Conservation (phyloP, 2,888 invertebrate species). For the Reticulitermes lucifugus region DNA sequence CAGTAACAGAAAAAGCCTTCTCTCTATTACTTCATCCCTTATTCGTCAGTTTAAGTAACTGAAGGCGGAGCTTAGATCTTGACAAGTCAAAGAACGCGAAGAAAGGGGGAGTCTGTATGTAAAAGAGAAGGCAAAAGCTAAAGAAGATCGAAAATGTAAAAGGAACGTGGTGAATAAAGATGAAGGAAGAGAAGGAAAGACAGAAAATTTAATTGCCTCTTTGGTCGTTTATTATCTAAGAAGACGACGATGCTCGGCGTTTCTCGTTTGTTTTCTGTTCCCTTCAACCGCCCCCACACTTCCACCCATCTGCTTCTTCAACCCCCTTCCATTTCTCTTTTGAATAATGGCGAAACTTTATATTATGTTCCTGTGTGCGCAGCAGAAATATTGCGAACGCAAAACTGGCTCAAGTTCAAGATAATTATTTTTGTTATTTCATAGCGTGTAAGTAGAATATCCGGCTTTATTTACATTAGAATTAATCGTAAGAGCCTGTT, state of each 20-base stretch:
- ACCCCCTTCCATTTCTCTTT: slow-evolving; percentile 47
- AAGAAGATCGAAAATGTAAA: slow-evolving; percentile 4
- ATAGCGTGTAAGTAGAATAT: too few relatives aligned
- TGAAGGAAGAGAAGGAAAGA: slow-evolving; percentile 43
- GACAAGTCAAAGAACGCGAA: slow-evolving; percentile 39
- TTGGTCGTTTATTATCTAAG: slow-evolving; percentile 53
- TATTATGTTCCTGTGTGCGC: slow-evolving; percentile 39
- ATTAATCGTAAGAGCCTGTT: too few relatives aligned
- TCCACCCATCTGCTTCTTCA: slow-evolving; percentile 43
- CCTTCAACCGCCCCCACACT: slow-evolving; percentile 33
- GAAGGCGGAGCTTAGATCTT: slow-evolving; percentile 42
- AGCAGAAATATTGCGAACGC: slow-evolving; percentile 26
- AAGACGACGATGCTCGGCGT: slow-evolving; percentile 48
- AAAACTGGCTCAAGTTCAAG: background rate
- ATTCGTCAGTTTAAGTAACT: slow-evolving; percentile 41
- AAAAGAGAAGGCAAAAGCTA: slow-evolving; percentile 20
- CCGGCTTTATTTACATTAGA: too few relatives aligned
- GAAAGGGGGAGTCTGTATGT: slow-evolving; percentile 12
- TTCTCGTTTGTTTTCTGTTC: slow-evolving; percentile 48
- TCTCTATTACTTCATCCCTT: slow-evolving; percentile 19
- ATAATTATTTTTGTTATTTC: background rate
- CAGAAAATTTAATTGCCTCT: slow-evolving; percentile 53
- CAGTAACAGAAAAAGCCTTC: slow-evolving; percentile 8
- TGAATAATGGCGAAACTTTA: slow-evolving; percentile 50
- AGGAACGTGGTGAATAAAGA: slow-evolving; percentile 17